Evolutionary conservation across 2,113 vertebrate genomes (phyloP).

Genomic region (Ondatra zibethicus): DNA sequence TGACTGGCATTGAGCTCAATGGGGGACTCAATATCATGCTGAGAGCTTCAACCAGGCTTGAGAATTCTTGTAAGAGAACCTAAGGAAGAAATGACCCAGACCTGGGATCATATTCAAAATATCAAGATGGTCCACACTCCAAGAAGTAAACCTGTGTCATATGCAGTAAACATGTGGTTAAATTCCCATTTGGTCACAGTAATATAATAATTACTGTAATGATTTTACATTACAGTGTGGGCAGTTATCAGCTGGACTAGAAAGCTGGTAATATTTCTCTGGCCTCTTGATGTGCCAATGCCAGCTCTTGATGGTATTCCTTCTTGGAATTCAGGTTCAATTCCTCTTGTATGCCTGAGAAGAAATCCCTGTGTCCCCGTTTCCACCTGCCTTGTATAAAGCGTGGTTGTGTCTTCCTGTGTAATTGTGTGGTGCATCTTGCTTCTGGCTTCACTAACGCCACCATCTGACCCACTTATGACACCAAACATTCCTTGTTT

Average conservation of each 20-base stretch:
- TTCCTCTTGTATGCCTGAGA: not conserved
- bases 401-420: not conserved
- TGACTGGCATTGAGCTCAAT: not conserved
- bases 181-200: fast-evolving
- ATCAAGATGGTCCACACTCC: fast-evolving
- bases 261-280: not conserved
- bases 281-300: too few species aligned
- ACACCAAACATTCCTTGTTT: not conserved
- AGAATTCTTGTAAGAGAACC: not conserved
- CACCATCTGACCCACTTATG: not conserved
- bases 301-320: not conserved
- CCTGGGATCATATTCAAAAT: fast-evolving
- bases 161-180: fast-evolving
- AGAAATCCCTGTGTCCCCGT: fast-evolving
- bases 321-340: not conserved
- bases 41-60: not conserved
- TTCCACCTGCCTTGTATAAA: not conserved
- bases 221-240: not conserved
- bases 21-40: too few species aligned
- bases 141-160: fast-evolving
- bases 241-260: too few species aligned
- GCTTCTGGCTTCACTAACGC: not conserved
- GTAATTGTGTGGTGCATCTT: fast-evolving
- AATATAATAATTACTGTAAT: too few species aligned
- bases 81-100: fast-evolving